Evolutionary conservation across 64 coral and sea anemone species (phyloP), one percentile per base, ranked within the genome.

Genomic region (Stylophora pistillata): DNA sequence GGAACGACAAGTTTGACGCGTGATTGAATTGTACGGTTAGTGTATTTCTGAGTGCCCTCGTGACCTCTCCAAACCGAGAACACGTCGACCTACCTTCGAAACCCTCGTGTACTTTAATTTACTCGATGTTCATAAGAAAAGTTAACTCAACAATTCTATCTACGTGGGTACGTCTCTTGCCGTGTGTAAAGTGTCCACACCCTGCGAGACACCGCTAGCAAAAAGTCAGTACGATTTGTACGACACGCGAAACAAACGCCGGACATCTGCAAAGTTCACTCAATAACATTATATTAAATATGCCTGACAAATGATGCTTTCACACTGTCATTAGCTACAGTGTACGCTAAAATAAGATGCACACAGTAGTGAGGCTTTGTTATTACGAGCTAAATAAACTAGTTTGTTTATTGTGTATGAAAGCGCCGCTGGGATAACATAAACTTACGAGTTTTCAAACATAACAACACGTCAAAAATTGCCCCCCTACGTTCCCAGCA

Each of bases 381-480:
- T 13, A 84, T 69, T 58, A 33, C 28, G 34, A 20, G n/a, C 58
- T 10, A 65, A 30, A 9, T 3, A 65, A 84, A 84, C 64, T 53
- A 23, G 17, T 63, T 53, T 16, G 34, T 69, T 84, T 84, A 84
- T 84, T 84, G 32, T 84, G 18, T 62, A 2, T 84, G n/a, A 68
- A 69, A 84, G 80, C 80, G 69, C 53, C 61, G 61, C 80, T 69
- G 80, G 80, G 65, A 68, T 70, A 84, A 84, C 80, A 69, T 84
- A 84, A 84, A 84, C 80, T 69, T 14, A 2, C n/a, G 34, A 60
- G 80, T 84, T 84, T 84, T 84, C 33, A 70, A 37, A 84, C 80
- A 84, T 13, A 84, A 84, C 62, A 53, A 10, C 20, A 27, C 27
- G 60, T 84, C 80, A 84, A 53, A 82, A 69, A 63, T 81, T 13